Percentiles rank a stretch among this genome's conserved stretches.
phyloP scores from a whole-genome alignment of 2,797 vertebrate species.

The Vultur gryphus region DNA sequence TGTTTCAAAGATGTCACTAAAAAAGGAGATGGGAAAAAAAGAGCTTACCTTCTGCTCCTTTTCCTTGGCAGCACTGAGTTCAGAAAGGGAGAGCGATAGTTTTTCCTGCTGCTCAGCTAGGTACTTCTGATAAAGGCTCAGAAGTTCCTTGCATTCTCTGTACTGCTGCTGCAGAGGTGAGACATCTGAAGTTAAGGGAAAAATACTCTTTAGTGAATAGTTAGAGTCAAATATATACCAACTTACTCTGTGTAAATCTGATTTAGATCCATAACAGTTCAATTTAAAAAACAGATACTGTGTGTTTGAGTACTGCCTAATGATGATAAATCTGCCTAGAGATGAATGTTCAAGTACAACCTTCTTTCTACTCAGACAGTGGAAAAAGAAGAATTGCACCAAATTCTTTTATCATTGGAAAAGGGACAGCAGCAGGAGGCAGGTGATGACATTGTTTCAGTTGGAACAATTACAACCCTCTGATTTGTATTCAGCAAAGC shows the following conservation, averaged over 20 bases:
- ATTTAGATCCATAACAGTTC: background rate
- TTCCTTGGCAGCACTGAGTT: conserved; percentile 73
- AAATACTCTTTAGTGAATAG: background rate
- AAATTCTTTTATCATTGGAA: conserved; percentile 26
- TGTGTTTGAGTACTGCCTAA: conserved; percentile 1
- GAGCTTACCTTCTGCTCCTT: conserved; percentile 75
- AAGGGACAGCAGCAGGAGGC: conserved; percentile 25
- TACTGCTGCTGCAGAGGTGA: conserved; percentile 94
- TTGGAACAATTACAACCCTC: conserved; percentile 36
- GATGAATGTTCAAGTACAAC: conserved; percentile 23
- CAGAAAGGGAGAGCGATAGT: conserved; percentile 84
- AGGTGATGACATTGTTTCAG: conserved; percentile 29
- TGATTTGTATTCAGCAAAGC: conserved; percentile 49
- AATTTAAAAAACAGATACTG: conserved; percentile 4
- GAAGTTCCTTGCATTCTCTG: conserved; percentile 93
- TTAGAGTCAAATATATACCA: background rate
- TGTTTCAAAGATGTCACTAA: background rate
- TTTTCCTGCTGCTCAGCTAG: conserved; percentile 93
- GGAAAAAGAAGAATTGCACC: conserved; percentile 19
- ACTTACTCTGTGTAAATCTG: background rate
- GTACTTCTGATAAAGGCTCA: conserved; percentile 93
- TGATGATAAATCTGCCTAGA: background rate
- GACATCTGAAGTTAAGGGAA: conserved; percentile 73
- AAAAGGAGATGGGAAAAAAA: background rate
- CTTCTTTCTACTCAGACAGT: background rate